phyloP scores from a whole-genome alignment of 2,113 vertebrate genomes.

The Silurus meridionalis region DNA sequence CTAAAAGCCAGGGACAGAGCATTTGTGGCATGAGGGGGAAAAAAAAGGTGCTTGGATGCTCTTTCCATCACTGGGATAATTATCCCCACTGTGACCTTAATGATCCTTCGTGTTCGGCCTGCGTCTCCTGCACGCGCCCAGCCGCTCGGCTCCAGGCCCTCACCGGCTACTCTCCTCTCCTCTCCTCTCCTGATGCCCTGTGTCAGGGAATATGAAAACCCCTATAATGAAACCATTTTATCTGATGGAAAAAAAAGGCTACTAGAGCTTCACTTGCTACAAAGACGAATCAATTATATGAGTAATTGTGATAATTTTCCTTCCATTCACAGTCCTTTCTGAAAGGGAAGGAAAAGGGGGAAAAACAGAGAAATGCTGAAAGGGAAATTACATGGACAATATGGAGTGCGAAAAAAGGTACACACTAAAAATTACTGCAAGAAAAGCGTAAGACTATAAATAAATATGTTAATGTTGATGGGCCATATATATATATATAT shows the following conservation, averaged over 20 bases:
- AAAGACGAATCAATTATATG: slow-evolving; percentile 99
- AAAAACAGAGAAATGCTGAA: slow-evolving; percentile 97
- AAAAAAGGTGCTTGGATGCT: slow-evolving; percentile 96
- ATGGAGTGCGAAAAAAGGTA: slow-evolving; percentile 97
- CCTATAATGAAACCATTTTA: slow-evolving; percentile 99
- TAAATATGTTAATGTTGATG: slow-evolving; percentile 75
- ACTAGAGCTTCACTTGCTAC: slow-evolving; percentile 99
- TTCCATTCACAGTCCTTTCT: slow-evolving; percentile 99
- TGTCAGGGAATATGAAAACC: slow-evolving; percentile 99
- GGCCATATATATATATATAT: slow-evolving; percentile 7
- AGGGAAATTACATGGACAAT: slow-evolving; percentile 99
- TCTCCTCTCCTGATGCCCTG: slow-evolving; percentile 75
- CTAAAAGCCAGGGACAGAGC: slow-evolving; percentile 99
- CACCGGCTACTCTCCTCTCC: slow-evolving; percentile 84
- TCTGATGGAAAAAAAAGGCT: slow-evolving; percentile 99
- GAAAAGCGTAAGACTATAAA: slow-evolving; percentile 79
- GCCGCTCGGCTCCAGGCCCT: slow-evolving; percentile 74
- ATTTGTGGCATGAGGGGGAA: slow-evolving; percentile 97
- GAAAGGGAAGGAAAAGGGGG: slow-evolving; percentile 75
- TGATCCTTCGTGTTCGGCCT: slow-evolving; percentile 98
- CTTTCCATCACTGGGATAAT: slow-evolving; percentile 99
- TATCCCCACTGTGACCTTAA: slow-evolving; percentile 99
- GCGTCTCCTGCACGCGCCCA: slow-evolving; percentile 95
- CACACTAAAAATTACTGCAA: slow-evolving; percentile 74
- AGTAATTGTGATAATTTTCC: slow-evolving; percentile 99